phyloP scores from a whole-genome alignment of 2,888 invertebrate species.

The Euzophera pinguis region DNA sequence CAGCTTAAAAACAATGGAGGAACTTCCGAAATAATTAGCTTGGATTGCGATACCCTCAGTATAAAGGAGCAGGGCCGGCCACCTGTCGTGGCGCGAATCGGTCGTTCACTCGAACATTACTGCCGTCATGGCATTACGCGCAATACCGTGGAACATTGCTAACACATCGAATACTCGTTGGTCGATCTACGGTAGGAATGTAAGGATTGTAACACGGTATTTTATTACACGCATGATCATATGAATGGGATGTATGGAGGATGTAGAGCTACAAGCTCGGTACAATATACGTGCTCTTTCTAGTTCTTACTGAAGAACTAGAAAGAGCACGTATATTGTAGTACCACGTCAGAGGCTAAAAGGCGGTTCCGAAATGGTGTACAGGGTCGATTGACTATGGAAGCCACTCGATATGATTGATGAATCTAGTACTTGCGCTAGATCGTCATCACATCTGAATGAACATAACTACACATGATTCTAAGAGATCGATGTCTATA shows the following conservation, averaged over 20 bases:
- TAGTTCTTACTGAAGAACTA: too few species aligned
- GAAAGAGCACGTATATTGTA: too few species aligned
- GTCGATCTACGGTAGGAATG: neutral
- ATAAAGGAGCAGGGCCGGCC: constrained; percentile 26
- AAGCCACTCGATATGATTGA: too few species aligned
- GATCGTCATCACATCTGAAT: too few species aligned
- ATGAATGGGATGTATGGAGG: too few species aligned
- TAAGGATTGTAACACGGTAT: constrained; percentile 2
- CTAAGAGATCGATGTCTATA: too few species aligned
- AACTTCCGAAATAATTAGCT: neutral
- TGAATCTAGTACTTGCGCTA: too few species aligned
- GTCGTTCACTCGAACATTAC: constrained; percentile 48
- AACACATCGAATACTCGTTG: constrained; percentile 21
- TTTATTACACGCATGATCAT: neutral
- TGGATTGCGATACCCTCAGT: neutral
- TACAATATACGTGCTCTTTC: neutral
- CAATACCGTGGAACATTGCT: constrained; percentile 21
- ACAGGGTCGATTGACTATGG: too few species aligned
- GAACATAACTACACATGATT: too few species aligned
- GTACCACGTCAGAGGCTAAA: too few species aligned
- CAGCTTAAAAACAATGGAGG: neutral
- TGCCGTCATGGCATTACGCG: constrained; percentile 13
- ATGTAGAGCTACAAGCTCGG: neutral
- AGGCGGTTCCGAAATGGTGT: too few species aligned
- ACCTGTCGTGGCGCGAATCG: constrained; percentile 61